Evolutionary conservation across 2,113 vertebrate genomes (phyloP).

Genomic region (Nyctibius bracteatus): DNA sequence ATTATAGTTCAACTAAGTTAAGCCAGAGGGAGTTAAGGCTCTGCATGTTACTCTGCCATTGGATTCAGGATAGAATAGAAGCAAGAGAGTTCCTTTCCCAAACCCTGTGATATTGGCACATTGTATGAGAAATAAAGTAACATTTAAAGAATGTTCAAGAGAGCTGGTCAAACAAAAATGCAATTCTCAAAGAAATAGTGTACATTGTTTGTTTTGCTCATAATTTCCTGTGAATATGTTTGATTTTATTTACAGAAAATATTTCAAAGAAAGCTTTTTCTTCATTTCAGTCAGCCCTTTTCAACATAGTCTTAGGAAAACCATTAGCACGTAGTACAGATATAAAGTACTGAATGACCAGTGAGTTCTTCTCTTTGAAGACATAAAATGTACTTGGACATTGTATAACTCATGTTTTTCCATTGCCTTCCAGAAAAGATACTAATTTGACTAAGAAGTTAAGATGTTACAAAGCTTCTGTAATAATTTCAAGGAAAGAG

Average conservation of each 20-base stretch:
- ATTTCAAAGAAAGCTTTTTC: neutral
- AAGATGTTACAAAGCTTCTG: neutral
- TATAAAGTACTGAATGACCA: neutral
- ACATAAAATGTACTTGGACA: neutral
- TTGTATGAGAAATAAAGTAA: neutral
- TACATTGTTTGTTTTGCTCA: neutral
- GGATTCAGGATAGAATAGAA: neutral
- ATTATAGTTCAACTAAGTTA: neutral
- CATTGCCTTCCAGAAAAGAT: neutral
- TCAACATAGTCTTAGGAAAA: neutral
- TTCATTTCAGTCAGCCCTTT: neutral
- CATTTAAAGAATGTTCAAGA: neutral
- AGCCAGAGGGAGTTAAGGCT: neutral
- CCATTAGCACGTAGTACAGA: neutral
- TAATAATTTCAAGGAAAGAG: neutral
- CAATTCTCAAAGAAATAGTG: neutral
- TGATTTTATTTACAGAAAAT: neutral
- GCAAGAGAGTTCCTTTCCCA: neutral
- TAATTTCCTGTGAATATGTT: neutral
- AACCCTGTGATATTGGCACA: neutral
- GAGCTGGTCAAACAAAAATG: neutral
- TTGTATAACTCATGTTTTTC: neutral
- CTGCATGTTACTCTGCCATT: fast-evolving
- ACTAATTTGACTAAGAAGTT: neutral
- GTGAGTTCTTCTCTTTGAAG: neutral